These are phyloP conservation scores for Aplidium turbinatum DNA, from an alignment of 23 tunicate genomes.

Conservation along the genomic window DNA sequence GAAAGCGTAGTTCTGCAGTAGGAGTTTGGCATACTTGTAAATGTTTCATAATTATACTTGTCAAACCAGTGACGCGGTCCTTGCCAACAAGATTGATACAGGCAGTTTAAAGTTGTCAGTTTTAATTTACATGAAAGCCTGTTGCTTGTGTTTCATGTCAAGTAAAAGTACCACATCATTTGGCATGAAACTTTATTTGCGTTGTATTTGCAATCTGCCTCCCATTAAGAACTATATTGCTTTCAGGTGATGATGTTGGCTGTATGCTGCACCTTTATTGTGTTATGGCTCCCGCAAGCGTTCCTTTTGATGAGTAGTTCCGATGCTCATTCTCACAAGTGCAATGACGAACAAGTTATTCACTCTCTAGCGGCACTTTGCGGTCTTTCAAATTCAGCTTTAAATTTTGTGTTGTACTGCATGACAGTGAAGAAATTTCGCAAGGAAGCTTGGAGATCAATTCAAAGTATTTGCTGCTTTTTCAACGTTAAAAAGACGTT, in stretches of 20 bases:
- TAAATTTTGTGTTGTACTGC: constrained; percentile 81
- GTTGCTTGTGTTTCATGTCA: too few relatives aligned
- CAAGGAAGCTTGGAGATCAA: constrained; percentile 16
- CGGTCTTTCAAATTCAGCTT: constrained; percentile 65
- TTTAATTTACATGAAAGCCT: too few relatives aligned
- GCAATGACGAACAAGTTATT: constrained; percentile 21
- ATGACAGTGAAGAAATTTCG: constrained; percentile 67
- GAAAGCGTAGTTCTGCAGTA: too few relatives aligned
- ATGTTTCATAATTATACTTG: too few relatives aligned
- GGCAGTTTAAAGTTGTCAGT: too few relatives aligned
- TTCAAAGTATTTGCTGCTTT: constrained; percentile 5
- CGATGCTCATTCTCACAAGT: constrained; percentile 73
- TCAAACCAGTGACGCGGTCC: too few relatives aligned
- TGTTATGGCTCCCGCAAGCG: constrained; percentile 79
- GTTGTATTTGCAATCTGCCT: too few relatives aligned
- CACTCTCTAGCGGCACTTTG: constrained; percentile 61
- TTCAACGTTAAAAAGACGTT: neutral
- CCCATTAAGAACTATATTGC: too few relatives aligned
- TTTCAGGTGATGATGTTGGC: constrained; percentile 80
- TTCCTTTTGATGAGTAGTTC: constrained; percentile 33
- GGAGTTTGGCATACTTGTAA: too few relatives aligned
- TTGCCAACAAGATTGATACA: too few relatives aligned
- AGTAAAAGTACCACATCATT: too few relatives aligned
- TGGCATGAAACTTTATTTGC: too few relatives aligned
- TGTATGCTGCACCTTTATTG: constrained; percentile 49